Evolutionary conservation across 1,140 invertebrate species (phyloP), one percentile per base, ranked within the genome.

Genomic region (Zaprionus lachaisei): DNA sequence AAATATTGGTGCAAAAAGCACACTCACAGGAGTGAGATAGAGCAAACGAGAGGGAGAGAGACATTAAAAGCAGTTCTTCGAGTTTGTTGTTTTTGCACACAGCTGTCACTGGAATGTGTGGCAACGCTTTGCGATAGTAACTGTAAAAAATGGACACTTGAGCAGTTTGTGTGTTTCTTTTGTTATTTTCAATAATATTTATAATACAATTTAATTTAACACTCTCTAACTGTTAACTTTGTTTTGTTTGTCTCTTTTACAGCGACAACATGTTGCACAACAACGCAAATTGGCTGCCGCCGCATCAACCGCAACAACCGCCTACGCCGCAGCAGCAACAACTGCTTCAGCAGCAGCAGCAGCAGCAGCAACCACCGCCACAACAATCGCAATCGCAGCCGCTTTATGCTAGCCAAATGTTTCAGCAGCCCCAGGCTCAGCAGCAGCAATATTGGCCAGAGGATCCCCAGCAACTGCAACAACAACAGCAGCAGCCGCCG

Each of bases 211-310:
- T 31, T 31, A 31, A 31, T 31, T 31, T 31, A 31, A 31, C 31
- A 11, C 2, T 31, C 31, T 31, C 31, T 11, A 51, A 34, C 14
- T 15, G 26, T 49, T 49, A 51, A 51, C 9, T 34, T 31, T 6
- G 61, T 22, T 67, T 63, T 17, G 24, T 28, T 47, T 67, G 44
- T 62, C 0, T 44, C 51, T 60, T 22, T 11, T 34, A 34, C 38
- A 49, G 81, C 41, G 49, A 71, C 73, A 79, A 87, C 26, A 87
- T 87, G 83, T 83, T 87, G 83, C 84, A 89, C 78, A 87, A 87
- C 44, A 87, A 87, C 70, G 77, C 81, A 28, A 73, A 79, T 28
- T 87, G 83, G 83, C 78, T 78, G 65, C 83, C 80, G 63, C 84
- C 83, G 15, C 83, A 72, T 47, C 83, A 71, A 24, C 69, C 41